Conservation (phyloP, 92 coral and sea anemone genomes). For the Porites divaricata region DNA sequence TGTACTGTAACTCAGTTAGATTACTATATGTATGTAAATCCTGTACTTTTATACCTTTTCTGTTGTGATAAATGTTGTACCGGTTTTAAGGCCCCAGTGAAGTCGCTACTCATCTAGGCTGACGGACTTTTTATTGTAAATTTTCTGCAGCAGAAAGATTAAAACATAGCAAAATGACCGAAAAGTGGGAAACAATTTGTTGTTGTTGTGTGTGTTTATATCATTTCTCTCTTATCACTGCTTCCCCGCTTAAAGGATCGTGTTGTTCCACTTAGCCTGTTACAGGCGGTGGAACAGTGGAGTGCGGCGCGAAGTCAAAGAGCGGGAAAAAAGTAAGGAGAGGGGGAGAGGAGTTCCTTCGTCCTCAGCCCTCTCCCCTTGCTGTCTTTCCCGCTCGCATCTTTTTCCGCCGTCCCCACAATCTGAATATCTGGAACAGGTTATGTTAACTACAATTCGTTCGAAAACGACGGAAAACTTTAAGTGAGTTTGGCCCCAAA, state of each 20-base stretch:
- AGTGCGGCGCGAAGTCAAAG: no score
- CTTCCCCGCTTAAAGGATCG: background rate
- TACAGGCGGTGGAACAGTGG: no score
- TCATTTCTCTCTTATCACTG: background rate
- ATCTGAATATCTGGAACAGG: background rate
- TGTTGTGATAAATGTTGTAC: constrained; percentile 24
- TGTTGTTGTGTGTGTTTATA: constrained; percentile 12
- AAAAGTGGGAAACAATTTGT: constrained; percentile 27
- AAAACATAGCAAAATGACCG: constrained; percentile 52
- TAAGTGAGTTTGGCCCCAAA: no score
- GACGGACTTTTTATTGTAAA: constrained; percentile 53
- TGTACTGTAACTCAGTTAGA: background rate
- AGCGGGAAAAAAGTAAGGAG: no score
- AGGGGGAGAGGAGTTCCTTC: no score
- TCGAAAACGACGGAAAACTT: no score
- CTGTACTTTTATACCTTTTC: constrained; percentile 38
- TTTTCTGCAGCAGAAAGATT: constrained; percentile 60
- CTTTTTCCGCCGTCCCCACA: no score
- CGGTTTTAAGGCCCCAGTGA: constrained; percentile 45
- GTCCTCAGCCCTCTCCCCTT: no score
- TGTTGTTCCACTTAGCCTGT: no score
- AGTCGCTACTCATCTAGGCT: constrained; percentile 30
- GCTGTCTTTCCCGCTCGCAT: no score
- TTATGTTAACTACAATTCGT: no score
- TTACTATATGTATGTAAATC: constrained; percentile 33